phyloP scores from a whole-genome alignment of 2,797 vertebrate species.

The Chelidonichthys spinosus region DNA sequence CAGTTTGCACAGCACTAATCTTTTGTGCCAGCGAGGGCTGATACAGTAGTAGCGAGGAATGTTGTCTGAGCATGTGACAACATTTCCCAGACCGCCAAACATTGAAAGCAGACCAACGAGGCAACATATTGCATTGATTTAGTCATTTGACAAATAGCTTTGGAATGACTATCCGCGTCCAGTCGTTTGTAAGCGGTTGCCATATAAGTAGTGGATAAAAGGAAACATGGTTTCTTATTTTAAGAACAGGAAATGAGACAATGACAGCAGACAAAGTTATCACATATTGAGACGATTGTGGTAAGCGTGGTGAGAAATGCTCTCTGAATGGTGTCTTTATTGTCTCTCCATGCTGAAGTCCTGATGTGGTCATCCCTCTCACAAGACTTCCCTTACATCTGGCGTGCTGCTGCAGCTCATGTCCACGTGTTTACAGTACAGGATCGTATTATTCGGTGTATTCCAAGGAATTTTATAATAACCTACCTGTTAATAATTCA shows the following conservation, averaged over 20 bases:
- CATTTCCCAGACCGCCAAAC: conserved; percentile 74
- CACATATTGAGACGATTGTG: conserved; percentile 69
- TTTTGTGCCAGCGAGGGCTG: conserved; percentile 48
- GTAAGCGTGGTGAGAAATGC: conserved; percentile 53
- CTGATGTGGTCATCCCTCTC: conserved; percentile 29
- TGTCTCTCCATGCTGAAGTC: conserved; percentile 45
- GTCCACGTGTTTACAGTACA: conserved; percentile 31
- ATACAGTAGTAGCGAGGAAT: conserved; percentile 69
- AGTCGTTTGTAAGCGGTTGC: conserved; percentile 63
- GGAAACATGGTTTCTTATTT: conserved; percentile 64
- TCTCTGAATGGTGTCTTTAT: conserved; percentile 50
- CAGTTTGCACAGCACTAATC: conserved; percentile 28
- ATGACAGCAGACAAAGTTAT: conserved; percentile 73
- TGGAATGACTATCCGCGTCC: conserved; percentile 69
- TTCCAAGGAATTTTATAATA: conserved; percentile 10
- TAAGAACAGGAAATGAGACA: conserved; percentile 78
- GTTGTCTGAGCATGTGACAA: conserved; percentile 73
- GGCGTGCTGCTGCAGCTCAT: conserved; percentile 25
- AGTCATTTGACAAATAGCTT: conserved; percentile 77
- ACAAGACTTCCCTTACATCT: conserved; percentile 30
- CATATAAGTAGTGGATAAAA: conserved; percentile 70
- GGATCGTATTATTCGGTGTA: conserved; percentile 10
- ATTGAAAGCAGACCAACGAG: conserved; percentile 76
- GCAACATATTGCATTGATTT: conserved; percentile 78
- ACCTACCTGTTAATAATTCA: conserved; percentile 5